Conservation (phyloP, 2,797 vertebrate genomes). For the Epinephelus malabaricus region DNA sequence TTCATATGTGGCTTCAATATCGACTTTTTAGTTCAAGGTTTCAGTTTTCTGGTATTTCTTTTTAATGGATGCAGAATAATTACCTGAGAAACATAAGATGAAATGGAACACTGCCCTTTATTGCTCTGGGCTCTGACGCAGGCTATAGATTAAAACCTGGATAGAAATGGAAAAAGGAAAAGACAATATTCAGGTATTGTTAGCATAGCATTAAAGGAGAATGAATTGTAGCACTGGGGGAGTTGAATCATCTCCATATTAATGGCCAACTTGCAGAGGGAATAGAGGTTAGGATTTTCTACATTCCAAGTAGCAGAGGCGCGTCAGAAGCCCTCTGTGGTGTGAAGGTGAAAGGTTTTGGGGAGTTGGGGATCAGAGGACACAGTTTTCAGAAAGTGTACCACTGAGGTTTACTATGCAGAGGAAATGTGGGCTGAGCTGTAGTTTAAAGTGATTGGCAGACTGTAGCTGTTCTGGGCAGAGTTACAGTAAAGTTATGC, state of each 20-base stretch:
- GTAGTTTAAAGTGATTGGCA: constrained; percentile 56
- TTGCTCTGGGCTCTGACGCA: constrained; percentile 75
- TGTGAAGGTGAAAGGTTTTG: constrained; percentile 58
- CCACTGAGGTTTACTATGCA: constrained; percentile 20
- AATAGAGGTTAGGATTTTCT: constrained; percentile 64
- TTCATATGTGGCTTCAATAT: constrained; percentile 35
- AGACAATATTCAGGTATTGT: constrained; percentile 81
- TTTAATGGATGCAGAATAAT: constrained; percentile 83
- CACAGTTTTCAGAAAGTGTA: constrained; percentile 34
- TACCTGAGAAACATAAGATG: constrained; percentile 79
- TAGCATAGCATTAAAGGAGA: constrained; percentile 80
- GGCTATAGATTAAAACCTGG: constrained; percentile 76
- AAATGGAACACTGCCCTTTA: constrained; percentile 78
- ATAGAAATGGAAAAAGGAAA: constrained; percentile 61
- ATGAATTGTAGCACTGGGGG: constrained; percentile 77
- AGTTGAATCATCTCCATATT: constrained; percentile 81
- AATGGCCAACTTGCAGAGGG: constrained; percentile 75
- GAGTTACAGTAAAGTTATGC: constrained; percentile 48
- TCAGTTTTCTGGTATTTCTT: constrained; percentile 61
- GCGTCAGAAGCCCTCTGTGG: constrained; percentile 32
- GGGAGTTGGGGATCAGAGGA: constrained; percentile 43
- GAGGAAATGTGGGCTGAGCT: constrained; percentile 28
- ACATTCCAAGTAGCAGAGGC: constrained; percentile 34
- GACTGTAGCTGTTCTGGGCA: constrained; percentile 41
- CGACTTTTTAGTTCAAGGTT: constrained; percentile 32